phyloP scores from a whole-genome alignment of 1,140 invertebrate species.

The Colletes latitarsis region DNA sequence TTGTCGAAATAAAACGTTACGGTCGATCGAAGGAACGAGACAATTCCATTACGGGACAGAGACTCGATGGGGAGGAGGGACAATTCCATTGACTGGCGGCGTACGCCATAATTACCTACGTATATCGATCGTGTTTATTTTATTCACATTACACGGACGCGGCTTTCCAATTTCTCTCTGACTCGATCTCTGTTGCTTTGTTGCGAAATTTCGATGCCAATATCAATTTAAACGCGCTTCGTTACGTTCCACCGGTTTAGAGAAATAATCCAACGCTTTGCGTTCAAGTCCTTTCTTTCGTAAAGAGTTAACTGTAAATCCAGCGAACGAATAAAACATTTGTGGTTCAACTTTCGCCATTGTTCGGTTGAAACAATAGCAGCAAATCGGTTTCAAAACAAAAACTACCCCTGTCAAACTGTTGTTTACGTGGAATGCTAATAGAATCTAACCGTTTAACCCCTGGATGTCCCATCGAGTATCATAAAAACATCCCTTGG shows the following conservation, averaged over 20 bases:
- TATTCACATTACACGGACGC: background rate
- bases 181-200: constrained; percentile 16
- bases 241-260: background rate
- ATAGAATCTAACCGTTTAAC: too few species aligned
- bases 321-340: too few species aligned
- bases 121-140: constrained; percentile 23
- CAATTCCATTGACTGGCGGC: constrained; percentile 1
- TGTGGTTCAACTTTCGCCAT: too few species aligned
- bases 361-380: too few species aligned
- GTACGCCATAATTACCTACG: constrained; percentile 25
- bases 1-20: constrained; percentile 33
- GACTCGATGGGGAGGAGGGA: background rate
- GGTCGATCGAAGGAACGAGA: constrained; percentile 20
- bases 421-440: too few species aligned
- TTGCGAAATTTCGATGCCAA: constrained; percentile 12
- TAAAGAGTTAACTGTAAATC: too few species aligned
- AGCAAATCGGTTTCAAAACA: too few species aligned
- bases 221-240: constrained; percentile 8
- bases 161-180: constrained; percentile 10
- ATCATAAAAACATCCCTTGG: too few species aligned
- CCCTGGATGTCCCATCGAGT: too few species aligned
- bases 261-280: background rate
- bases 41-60: constrained; percentile 27
- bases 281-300: too few species aligned
- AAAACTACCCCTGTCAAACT: too few species aligned